These are phyloP conservation scores for Equus przewalskii DNA, from an alignment of 2,113 vertebrate genomes.

Conservation along the genomic window DNA sequence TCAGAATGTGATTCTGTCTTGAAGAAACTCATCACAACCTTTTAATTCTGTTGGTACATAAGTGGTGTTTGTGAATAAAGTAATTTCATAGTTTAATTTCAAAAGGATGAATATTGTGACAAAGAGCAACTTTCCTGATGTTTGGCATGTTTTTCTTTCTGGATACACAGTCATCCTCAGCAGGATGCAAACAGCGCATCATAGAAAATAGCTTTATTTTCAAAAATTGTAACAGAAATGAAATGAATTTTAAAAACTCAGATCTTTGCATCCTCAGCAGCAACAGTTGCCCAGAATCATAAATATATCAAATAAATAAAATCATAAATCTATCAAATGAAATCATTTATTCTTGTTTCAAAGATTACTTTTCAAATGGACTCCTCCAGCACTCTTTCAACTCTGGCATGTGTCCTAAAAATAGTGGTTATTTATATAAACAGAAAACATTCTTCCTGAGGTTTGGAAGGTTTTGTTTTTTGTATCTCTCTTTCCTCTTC, in stretches of 20 bases:
- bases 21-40: neutral
- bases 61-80: neutral
- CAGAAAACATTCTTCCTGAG: neutral
- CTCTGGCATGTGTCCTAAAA: slow-evolving; percentile 30
- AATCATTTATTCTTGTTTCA: slow-evolving; percentile 52
- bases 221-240: neutral
- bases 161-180: neutral
- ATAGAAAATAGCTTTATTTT: slow-evolving; percentile 40
- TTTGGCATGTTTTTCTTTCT: too few relatives aligned
- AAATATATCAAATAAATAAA: slow-evolving; percentile 46
- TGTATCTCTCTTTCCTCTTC: neutral
- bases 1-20: neutral
- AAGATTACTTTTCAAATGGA: slow-evolving; percentile 62
- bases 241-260: slow-evolving; percentile 51
- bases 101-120: neutral
- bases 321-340: too few relatives aligned
- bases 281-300: slow-evolving; percentile 10
- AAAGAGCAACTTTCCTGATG: neutral
- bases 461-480: neutral
- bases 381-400: neutral
- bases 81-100: slow-evolving; percentile 45
- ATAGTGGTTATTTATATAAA: slow-evolving; percentile 7
- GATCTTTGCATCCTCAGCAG: neutral
- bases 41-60: neutral
- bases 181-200: neutral